Percentiles rank a stretch among this genome's conserved stretches.
phyloP scores from a whole-genome alignment of 2,888 invertebrate genomes.

The Synergus japonicus region DNA sequence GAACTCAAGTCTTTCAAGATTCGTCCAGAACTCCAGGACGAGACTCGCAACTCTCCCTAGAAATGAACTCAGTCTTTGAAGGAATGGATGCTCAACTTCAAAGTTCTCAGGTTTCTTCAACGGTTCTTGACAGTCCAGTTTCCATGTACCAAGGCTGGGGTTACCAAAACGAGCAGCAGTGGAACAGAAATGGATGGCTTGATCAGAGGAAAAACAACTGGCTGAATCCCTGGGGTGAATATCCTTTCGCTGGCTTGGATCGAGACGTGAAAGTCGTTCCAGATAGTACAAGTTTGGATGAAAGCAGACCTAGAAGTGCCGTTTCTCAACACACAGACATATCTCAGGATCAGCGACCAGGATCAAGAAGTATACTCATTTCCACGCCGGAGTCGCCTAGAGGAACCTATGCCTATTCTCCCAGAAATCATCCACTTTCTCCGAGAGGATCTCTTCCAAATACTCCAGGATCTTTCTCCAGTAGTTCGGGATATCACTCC shows the following conservation, averaged over 20 bases:
- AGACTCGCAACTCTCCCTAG: constrained; percentile 81
- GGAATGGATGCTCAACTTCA: constrained; percentile 89
- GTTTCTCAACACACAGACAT: constrained; percentile 63
- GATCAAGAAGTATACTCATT: constrained; percentile 70
- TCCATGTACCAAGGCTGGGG: constrained; percentile 78
- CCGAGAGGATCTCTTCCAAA: constrained; percentile 70
- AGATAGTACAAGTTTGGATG: constrained; percentile 83
- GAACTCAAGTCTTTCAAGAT: constrained; percentile 62
- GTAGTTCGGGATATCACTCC: constrained; percentile 51
- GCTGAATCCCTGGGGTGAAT: constrained; percentile 75
- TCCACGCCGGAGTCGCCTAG: constrained; percentile 68
- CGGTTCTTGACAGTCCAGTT: constrained; percentile 83
- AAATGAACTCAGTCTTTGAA: constrained; percentile 88
- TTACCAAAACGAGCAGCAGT: constrained; percentile 74
- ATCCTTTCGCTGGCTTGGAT: constrained; percentile 71
- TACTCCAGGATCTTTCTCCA: constrained; percentile 55
- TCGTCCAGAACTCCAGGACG: constrained; percentile 64
- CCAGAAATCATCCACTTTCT: constrained; percentile 69
- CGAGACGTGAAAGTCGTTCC: constrained; percentile 86
- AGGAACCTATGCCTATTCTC: constrained; percentile 64
- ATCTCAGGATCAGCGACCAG: constrained; percentile 70
- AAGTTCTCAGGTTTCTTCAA: constrained; percentile 91
- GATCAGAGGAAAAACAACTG: constrained; percentile 75
- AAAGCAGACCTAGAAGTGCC: constrained; percentile 71
- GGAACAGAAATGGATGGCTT: constrained; percentile 72